phyloP scores from a whole-genome alignment of 2,797 vertebrate species.

The Tapirus indicus region DNA sequence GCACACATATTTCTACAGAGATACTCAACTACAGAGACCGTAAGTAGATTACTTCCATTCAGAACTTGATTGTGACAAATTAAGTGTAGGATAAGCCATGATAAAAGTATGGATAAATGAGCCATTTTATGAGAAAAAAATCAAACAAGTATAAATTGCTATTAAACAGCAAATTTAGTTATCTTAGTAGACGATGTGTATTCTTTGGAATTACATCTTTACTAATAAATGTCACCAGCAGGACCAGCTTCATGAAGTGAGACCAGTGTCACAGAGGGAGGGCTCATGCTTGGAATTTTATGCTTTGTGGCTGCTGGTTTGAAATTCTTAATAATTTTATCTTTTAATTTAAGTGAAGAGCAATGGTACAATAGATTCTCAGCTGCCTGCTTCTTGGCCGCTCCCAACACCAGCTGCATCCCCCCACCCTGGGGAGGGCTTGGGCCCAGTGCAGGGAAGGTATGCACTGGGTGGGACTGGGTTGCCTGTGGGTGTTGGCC shows the following conservation, averaged over 20 bases:
- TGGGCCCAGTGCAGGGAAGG: not conserved
- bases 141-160: not conserved
- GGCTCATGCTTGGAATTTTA: not conserved
- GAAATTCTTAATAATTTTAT: not conserved
- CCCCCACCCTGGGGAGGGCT: too few species aligned
- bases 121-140: not conserved
- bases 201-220: not conserved
- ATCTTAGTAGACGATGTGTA: not conserved
- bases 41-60: not conserved
- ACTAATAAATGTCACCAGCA: not conserved
- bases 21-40: not conserved
- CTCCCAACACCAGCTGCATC: not conserved
- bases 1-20: not conserved
- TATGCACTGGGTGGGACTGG: fast-evolving
- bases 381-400: not conserved
- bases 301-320: not conserved
- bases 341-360: not conserved
- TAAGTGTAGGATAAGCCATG: not conserved
- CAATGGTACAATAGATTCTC: not conserved
- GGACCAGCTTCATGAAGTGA: not conserved
- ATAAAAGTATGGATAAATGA: not conserved
- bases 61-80: not conserved
- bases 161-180: not conserved
- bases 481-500: not conserved
- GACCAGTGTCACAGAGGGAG: not conserved